Evolutionary conservation across 2,888 invertebrate species (phyloP), one percentile per base, ranked within the genome.

Genomic region (Hoplodrina ambigua): DNA sequence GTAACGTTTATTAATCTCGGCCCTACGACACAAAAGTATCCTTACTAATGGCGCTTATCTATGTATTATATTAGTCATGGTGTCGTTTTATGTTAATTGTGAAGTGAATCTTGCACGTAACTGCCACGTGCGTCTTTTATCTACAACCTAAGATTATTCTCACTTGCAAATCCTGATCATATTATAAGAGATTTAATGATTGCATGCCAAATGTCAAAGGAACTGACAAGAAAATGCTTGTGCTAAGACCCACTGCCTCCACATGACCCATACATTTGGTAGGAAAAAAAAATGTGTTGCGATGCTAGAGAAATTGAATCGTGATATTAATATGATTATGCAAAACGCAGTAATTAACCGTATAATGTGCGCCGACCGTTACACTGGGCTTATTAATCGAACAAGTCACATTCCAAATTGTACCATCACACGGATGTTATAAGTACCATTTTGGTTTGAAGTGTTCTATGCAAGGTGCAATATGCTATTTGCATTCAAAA

Each of bases 291-390:
- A 64, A 19, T 41, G 3, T 44, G 46, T 46, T 37, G 41, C 50
- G 46, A 64, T 30, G 57, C 46, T 68, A 72, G 80, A 80, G 83
- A 84, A 85, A 84, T 77, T 76, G 72, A 80, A 72, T 84, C 61
- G 70, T 75, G 65, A 69, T 76, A 78, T 73, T 77, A 72, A 68
- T 72, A 83, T 65, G 62, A 74, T 83, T 83, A 85, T 83, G 74
- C 83, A 78, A 80, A 83, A 71, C 72, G 69, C 67, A 76, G 60
- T 78, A 72, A 72, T 83, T 83, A 80, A 68, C 52, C 75, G 73
- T 53, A 64, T 78, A 74, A 78, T 80, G 83, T 78, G 78, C 85
- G 75, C 78, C 52, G 71, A 80, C 85, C 85, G 85, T 83, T 85
- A 85, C 83, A 58, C 37, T 69, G 64, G 67, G 62, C 71, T 76